Base-by-base conservation (phyloP, 2,888 invertebrate species). In the Stegana nigrithorax region DNA sequence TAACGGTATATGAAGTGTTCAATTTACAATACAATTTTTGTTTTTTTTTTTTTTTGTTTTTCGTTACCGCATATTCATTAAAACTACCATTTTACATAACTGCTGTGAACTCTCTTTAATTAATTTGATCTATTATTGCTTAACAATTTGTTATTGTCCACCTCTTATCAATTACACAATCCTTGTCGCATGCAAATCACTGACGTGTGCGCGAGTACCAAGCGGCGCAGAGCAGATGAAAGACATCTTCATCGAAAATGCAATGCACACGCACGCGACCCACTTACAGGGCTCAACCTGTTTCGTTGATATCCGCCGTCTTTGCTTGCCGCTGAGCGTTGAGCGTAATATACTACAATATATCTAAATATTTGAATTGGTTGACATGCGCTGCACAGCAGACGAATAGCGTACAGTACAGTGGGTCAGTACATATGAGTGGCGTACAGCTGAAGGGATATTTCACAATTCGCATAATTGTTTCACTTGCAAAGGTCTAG, bases 91-190 rank as follows among this genome's bases (percentile, higher is more conserved):
- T 44, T 45, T 21, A 67, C 56, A 39, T 59, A 45, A 8, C 39
- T 39, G 17, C n/a, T n/a, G 39, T 17, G n/a, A 7, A 29, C 10
- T 7, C 10, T 29, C 10, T 29, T 29, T 10, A 29, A 7, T 32
- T n/a, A 12, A 12, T 36, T 36, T 36, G 36, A 36, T 36, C 14
- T 14, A 36, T 29, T 10, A 10, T 36, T 36, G 10, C 14, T 10
- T 10, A 6, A 10, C 12, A n/a, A 10, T 3, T 36, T 8, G 36
- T 36, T 17, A 17, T 39, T 2, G 39, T n/a, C 39, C 39, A 10
- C 12, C 64, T 65, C 64, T 74, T 75, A 78, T 78, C 78, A 76
- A 71, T 76, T 72, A 72, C 67, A 71, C 69, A 78, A 76, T 72
- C 67, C 57, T 45, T 39, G 5, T 14, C 17, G n/a, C 17, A n/a